phyloP scores from a whole-genome alignment of 2,113 vertebrate genomes.

The Clinocottus analis region DNA sequence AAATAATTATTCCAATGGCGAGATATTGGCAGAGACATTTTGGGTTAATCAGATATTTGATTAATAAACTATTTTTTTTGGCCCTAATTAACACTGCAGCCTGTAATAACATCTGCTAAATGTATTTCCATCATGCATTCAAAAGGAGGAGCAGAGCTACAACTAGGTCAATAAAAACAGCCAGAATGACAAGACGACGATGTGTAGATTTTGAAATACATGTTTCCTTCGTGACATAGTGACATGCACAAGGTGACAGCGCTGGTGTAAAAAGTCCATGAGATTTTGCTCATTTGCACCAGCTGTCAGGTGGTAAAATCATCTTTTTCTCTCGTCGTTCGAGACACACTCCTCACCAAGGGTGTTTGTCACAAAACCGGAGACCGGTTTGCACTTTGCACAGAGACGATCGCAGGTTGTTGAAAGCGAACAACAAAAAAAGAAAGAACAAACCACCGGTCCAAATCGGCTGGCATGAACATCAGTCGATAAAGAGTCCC shows the following conservation, averaged over 20 bases:
- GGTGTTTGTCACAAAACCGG: conserved; percentile 36
- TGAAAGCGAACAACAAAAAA: background rate
- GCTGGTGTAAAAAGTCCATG: conserved; percentile 25
- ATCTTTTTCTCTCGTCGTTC: conserved; percentile 16
- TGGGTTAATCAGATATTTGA: background rate
- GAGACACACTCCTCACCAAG: conserved; percentile 9
- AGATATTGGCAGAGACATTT: background rate
- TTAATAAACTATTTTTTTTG: background rate
- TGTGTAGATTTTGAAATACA: background rate
- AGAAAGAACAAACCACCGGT: conserved; percentile 19
- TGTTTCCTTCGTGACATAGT: background rate
- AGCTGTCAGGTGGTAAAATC: conserved; percentile 50
- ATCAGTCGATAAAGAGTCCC: conserved; percentile 19
- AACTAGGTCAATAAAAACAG: background rate
- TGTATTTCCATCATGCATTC: background rate
- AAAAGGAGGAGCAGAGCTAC: background rate
- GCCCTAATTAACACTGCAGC: background rate
- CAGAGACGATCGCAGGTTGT: conserved; percentile 18
- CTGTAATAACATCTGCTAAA: too few species aligned
- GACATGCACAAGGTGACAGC: conserved; percentile 31
- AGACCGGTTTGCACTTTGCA: background rate
- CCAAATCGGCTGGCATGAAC: conserved; percentile 9
- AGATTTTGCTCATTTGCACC: conserved; percentile 42
- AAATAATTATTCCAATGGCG: background rate
- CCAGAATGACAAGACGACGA: background rate